A percentile compares a stretch with the other conserved stretches of the same genome.
phyloP scores from a whole-genome alignment of 2,888 invertebrate genomes.

The Ypsolopha scabrella region DNA sequence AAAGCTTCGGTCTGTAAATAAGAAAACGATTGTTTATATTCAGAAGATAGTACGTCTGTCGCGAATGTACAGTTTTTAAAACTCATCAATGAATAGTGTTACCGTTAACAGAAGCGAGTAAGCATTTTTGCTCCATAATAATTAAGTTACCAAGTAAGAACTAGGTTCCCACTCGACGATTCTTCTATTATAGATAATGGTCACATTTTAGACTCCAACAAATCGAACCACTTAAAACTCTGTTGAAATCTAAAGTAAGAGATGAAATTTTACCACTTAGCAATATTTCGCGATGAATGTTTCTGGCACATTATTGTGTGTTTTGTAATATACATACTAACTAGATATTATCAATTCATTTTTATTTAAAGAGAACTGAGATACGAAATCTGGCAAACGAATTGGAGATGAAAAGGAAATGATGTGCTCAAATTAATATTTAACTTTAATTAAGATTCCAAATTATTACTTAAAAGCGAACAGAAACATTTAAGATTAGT shows the following conservation, averaged over 20 bases:
- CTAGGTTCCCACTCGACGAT: constrained; percentile 52
- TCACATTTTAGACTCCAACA: constrained; percentile 37
- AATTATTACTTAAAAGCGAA: not conserved
- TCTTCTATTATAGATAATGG: constrained; percentile 27
- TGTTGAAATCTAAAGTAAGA: constrained; percentile 58
- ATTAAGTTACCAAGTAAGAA: constrained; percentile 68
- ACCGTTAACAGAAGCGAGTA: constrained; percentile 54
- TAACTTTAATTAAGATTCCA: constrained; percentile 15
- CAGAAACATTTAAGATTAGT: not conserved
- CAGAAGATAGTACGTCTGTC: constrained; percentile 28
- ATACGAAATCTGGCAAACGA: constrained; percentile 56
- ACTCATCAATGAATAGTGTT: constrained; percentile 50
- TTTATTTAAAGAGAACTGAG: constrained; percentile 59
- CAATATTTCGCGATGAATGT: constrained; percentile 70
- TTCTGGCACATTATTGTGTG: constrained; percentile 53
- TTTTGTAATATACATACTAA: constrained; percentile 59
- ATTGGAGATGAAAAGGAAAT: constrained; percentile 36
- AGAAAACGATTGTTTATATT: constrained; percentile 25
- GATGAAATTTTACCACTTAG: constrained; percentile 60
- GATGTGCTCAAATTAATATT: constrained; percentile 55
- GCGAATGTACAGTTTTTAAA: constrained; percentile 40
- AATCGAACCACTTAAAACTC: constrained; percentile 50
- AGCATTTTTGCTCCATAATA: constrained; percentile 61
- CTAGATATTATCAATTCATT: constrained; percentile 56
- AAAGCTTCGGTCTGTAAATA: constrained; percentile 62